Base-by-base conservation (phyloP, 2,888 invertebrate genomes). In the Leptinotarsa juncta region DNA sequence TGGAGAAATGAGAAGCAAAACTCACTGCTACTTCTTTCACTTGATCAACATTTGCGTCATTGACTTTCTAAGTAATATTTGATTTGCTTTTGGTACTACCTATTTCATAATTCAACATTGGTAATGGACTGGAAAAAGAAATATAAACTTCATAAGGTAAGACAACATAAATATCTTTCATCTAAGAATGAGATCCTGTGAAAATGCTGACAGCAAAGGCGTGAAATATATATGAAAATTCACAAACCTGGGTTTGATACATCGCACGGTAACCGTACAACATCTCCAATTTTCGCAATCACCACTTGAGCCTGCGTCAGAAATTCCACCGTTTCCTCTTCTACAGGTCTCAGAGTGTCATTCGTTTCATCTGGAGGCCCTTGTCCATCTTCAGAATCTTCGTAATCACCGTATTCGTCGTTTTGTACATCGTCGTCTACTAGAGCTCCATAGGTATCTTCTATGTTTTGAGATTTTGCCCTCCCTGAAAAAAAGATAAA, bases 241-340 rank as follows among this genome's bases (percentile, higher is more conserved):
- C 72, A 76, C 73, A 32, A 32, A 79, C 79, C 77, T 69, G 74
- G 60, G n/a, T 74, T 74, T 12, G 80, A 76, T 23, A 79, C 76
- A 50, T 86, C 82, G 76, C 89, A 89, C 4, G 88, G 88, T 32
- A 89, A 78, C 16, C 79, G 77, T 14, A 88, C 85, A 14, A 82
- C 83, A 20, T 83, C 83, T 5, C 87, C 86, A 42, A 82, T 80
- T 51, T 81, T 81, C 7, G 83, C 83, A 20, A 82, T 79, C 74
- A 87, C 85, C 50, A 81, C 80, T 78, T 82, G 78, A 4, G 80
- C 71, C 51, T 79, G 75, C 14, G 80, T 77, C 2, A 83, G 76
- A 32, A 82, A 65, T 50, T 78, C 77, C 12, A 76, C 73, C 15
- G 71, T 53, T 26, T 70, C 72, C 51, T 78, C 68, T 10, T 71